A percentile compares a stretch with the other conserved stretches of the same genome.
These are phyloP conservation scores for Pao palembangensis DNA, from an alignment of 2,113 vertebrate genomes.

Conservation along the genomic window DNA sequence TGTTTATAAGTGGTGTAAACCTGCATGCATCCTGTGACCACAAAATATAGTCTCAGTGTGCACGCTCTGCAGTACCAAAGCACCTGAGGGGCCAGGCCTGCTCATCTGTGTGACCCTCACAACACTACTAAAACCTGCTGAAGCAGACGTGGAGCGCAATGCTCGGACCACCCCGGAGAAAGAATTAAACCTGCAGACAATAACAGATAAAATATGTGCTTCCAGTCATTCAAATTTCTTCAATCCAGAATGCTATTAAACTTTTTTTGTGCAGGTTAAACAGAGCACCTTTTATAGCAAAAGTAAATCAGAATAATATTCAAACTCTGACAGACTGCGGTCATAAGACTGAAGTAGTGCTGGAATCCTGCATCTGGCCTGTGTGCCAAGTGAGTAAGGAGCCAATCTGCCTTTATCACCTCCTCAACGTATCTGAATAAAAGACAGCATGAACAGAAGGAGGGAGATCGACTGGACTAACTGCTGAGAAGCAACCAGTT, in stretches of 20 bases:
- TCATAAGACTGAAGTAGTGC: conserved; percentile 11
- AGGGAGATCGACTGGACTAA: conserved; percentile 1
- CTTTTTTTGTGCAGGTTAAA: too few species aligned
- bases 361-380: conserved; percentile 30
- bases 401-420: conserved; percentile 23
- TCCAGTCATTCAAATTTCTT: too few species aligned
- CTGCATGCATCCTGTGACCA: conserved; percentile 42
- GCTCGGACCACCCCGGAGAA: conserved; percentile 41
- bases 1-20: conserved; percentile 61
- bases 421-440: conserved; percentile 4
- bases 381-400: conserved; percentile 26
- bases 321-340: conserved; percentile 25
- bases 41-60: conserved; percentile 23
- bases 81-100: conserved; percentile 33
- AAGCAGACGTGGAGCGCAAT: conserved; percentile 12
- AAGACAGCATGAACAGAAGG: neutral
- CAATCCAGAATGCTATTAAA: too few species aligned
- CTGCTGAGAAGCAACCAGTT: conserved; percentile 19
- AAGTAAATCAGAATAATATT: neutral
- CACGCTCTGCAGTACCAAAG: conserved; percentile 12
- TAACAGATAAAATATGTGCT: neutral
- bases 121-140: conserved; percentile 26
- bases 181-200: neutral
- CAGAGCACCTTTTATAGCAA: neutral
- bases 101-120: conserved; percentile 42